A percentile compares a stretch with the other conserved stretches of the same genome.
phyloP scores from a whole-genome alignment of 1,140 invertebrate species.

The Dendrolimus punctatus region DNA sequence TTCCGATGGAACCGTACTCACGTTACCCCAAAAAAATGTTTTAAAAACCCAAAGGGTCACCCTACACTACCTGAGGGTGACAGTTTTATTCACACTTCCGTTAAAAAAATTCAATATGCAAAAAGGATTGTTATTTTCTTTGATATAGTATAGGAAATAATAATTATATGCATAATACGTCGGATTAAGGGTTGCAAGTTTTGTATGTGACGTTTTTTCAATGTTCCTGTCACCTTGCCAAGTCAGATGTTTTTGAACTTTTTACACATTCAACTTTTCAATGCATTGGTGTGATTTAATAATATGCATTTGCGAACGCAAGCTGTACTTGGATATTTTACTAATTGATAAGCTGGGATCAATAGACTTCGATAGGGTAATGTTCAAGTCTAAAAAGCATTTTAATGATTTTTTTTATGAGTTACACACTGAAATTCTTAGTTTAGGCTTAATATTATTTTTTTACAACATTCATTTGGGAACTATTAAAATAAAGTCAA shows the following conservation, averaged over 20 bases:
- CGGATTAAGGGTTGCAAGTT: conserved; percentile 54
- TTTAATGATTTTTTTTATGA: too few species aligned
- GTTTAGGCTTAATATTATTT: too few species aligned
- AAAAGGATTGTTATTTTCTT: conserved; percentile 64
- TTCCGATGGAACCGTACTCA: conserved; percentile 24
- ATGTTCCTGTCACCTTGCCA: conserved; percentile 60
- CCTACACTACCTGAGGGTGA: conserved; percentile 61
- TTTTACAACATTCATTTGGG: too few species aligned
- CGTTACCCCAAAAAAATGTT: conserved; percentile 43
- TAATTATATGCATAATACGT: conserved; percentile 70
- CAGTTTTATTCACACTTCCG: conserved; percentile 69
- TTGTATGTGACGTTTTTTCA: conserved; percentile 52
- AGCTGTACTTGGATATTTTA: conserved; percentile 32
- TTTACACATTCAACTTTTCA: conserved; percentile 24
- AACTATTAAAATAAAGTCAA: too few species aligned
- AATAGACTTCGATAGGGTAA: conserved; percentile 17
- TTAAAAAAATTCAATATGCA: conserved; percentile 54
- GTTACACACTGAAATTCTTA: too few species aligned
- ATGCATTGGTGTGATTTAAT: conserved; percentile 33
- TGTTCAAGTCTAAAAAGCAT: conserved; percentile 3
- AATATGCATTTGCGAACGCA: conserved; percentile 39
- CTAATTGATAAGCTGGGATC: conserved; percentile 28
- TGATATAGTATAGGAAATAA: conserved; percentile 65
- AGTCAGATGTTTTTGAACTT: conserved; percentile 38
- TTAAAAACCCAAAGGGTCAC: conserved; percentile 47